These are phyloP conservation scores for Upupa epops DNA, from an alignment of 2,113 vertebrate species.

Conservation along the genomic window DNA sequence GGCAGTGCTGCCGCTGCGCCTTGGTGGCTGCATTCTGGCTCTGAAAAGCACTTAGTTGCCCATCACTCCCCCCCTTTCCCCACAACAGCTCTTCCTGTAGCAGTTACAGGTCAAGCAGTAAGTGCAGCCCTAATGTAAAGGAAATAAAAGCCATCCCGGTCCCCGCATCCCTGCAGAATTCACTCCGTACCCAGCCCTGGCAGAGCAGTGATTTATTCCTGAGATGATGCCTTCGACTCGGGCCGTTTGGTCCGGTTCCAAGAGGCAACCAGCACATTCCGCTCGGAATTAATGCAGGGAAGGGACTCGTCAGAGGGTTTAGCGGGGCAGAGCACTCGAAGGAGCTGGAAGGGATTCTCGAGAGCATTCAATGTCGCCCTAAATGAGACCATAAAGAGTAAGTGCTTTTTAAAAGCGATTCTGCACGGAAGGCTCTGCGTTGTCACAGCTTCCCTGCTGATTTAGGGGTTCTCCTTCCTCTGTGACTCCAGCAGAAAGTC, in stretches of 20 bases:
- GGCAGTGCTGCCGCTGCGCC: rapidly evolving
- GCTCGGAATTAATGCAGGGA: slow-evolving; percentile 19
- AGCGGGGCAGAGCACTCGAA: background rate
- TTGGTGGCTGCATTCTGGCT: background rate
- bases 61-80: no score
- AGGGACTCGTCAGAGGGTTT: background rate
- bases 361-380: slow-evolving; percentile 49
- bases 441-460: slow-evolving; percentile 48
- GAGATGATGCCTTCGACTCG: background rate
- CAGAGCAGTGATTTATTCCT: slow-evolving; percentile 17
- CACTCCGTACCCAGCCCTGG: background rate
- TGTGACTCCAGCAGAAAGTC: background rate
- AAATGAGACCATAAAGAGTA: slow-evolving; percentile 73
- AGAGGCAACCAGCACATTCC: background rate
- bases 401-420: slow-evolving; percentile 72
- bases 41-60: background rate
- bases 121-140: background rate
- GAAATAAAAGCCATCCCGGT: background rate
- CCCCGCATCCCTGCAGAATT: background rate
- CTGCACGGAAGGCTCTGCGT: slow-evolving; percentile 17
- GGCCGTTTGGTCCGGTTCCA: slow-evolving; percentile 15
- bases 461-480: slow-evolving; percentile 48
- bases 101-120: background rate
- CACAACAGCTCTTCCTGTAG: background rate
- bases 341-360: slow-evolving; percentile 6